Evolutionary conservation across 2,888 invertebrate genomes (phyloP), one percentile per base, ranked within the genome.

Genomic region (Nymphalis urticae): DNA sequence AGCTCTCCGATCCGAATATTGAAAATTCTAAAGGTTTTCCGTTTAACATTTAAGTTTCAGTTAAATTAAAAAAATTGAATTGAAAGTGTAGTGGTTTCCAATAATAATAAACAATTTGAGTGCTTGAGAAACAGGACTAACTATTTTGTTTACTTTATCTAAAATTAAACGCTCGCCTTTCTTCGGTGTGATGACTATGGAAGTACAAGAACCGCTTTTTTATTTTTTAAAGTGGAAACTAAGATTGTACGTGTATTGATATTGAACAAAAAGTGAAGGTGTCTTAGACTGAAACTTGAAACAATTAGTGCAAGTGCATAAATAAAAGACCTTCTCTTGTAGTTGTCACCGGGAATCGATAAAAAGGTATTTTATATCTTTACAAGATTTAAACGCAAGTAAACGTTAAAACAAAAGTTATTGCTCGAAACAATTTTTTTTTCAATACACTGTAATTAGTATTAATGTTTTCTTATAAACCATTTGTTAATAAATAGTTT

Each of bases 131-230:
- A 19, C 10, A 19, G 19, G 10, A 48, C 19, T 60, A 17, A 50
- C 9, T 48, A 51, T 27, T 66, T 63, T 68, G 56, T 64, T 64
- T 61, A 71, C 61, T 56, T 36, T 69, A 59, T 71, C 66, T 71
- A 64, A 71, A 71, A 66, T 69, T 66, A 67, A 64, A 24, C 48
- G 63, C 48, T 56, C 36, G 24, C 47, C 32, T 62, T 66, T 60
- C 51, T 63, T 54, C 42, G 53, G 61, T 32, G 50, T 32, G 62
- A 63, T 66, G 68, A 42, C 42, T 13, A 42, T 13, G 13, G 42
- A 42, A 42, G 2, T 42, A 4, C 42, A 42, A 42, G 42, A 42
- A 1, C 42, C 13, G 42, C 10, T 10, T 42, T 13, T 42, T 42
- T 42, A 42, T 4, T 42, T 13, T 42, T 42, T 4, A 42, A 10